Base-by-base conservation (phyloP, 2,888 invertebrate species). In the Oegoconia quadripuncta region DNA sequence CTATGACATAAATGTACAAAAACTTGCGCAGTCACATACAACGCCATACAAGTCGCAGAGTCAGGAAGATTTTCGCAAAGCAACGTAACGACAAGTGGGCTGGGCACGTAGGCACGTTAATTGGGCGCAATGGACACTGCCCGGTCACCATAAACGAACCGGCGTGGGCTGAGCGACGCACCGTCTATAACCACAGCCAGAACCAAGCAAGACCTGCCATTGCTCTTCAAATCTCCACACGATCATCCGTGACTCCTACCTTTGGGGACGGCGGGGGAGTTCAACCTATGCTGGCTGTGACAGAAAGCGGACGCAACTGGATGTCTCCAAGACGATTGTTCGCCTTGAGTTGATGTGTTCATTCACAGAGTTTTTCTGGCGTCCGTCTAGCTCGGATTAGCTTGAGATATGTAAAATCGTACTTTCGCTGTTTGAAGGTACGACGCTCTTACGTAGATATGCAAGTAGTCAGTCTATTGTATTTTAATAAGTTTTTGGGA, bases 71-170 rank as follows among this genome's bases (percentile, higher is more conserved):
- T 80, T 79, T 78, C 69, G 81, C 81, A 64, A 70, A 57, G 65
- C 64, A 63, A 64, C 64, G 69, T 75, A 78, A 73, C 71, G 76
- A 75, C 74, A 77, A 82, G 84, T 81, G 82, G 84, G 82, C 69
- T 60, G 78, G 65, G 68, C 78, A 81, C 71, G 83, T 82, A 82
- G 83, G 80, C 83, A 83, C 72, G 81, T 70, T 84, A 83, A 86
- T 86, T 86, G 83, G 73, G 59, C 76, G 63, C 74, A 76, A 75
- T 80, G 82, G 76, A 76, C 82, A 78, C 72, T 70, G 73, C 60
- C 66, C 73, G 69, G 56, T 72, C 67, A 62, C 84, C 78, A 83
- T 82, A 81, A 76, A 67, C 66, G 81, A 74, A 55, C 61, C 44
- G 37, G 78, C 78, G 84, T 86, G 79, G 86, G 84, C 59, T 44